A percentile compares a stretch with the other conserved stretches of the same genome.
Conservation (phyloP, 1,140 invertebrate species). For the Drosophila equinoxialis region DNA sequence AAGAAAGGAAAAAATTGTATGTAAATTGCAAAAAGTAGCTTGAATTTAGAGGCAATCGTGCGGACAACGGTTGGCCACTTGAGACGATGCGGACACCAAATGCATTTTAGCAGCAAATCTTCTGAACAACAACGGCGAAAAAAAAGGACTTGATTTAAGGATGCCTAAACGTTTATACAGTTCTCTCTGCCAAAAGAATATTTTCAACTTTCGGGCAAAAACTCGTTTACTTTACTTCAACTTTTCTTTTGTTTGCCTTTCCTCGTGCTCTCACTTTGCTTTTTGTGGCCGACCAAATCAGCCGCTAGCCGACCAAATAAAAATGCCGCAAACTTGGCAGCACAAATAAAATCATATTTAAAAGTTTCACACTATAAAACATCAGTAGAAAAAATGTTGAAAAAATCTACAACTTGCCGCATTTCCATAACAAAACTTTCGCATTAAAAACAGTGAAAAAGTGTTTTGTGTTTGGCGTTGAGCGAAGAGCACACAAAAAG, state of each 20-base stretch:
- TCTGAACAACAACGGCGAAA: conserved; percentile 6
- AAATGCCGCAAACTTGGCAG: conserved; percentile 59
- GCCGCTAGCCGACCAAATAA: conserved; percentile 69
- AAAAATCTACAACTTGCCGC: conserved; percentile 50
- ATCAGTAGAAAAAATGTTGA: conserved; percentile 34
- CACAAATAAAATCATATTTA: conserved; percentile 78
- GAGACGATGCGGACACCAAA: conserved; percentile 65
- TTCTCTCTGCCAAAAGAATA: conserved; percentile 28
- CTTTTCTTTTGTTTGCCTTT: conserved; percentile 24
- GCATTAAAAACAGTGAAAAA: conserved; percentile 60
- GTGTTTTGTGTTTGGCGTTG: conserved; percentile 49
- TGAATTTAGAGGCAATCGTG: conserved; percentile 10
- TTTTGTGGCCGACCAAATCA: conserved; percentile 47
- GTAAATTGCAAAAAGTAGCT: conserved; percentile 27
- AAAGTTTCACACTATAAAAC: conserved; percentile 65
- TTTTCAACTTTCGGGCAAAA: conserved; percentile 18
- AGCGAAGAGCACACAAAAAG: conserved; percentile 33
- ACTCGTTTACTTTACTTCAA: conserved; percentile 29
- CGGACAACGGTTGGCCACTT: conserved; percentile 36
- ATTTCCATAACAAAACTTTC: conserved; percentile 69
- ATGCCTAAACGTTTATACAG: conserved; percentile 58
- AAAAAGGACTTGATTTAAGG: conserved; percentile 59
- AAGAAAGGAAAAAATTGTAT: conserved; percentile 56
- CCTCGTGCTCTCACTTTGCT: neutral
- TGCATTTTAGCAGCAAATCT: conserved; percentile 75